These are phyloP conservation scores for Ericerus pela DNA, from an alignment of 1,140 invertebrate genomes.

Conservation along the genomic window DNA sequence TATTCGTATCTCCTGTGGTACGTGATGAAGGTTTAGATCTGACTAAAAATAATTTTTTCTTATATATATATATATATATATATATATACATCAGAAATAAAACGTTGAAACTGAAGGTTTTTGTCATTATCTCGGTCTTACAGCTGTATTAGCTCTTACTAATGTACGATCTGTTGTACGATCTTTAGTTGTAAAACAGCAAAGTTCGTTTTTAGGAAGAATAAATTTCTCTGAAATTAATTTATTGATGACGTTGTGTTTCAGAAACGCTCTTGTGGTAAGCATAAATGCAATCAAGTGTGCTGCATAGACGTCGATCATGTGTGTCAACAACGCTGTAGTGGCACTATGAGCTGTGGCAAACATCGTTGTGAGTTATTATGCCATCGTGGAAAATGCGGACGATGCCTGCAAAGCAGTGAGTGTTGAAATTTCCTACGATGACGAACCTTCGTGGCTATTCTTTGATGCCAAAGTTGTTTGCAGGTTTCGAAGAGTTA, in stretches of 20 bases:
- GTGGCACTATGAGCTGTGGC: conserved; percentile 64
- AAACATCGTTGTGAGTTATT: conserved; percentile 71
- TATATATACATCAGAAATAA: too few relatives aligned
- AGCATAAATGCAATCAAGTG: conserved; percentile 71
- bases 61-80: too few relatives aligned
- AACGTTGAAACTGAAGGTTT: too few relatives aligned
- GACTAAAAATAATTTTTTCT: too few relatives aligned
- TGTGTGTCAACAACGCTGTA: conserved; percentile 67
- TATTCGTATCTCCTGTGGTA: too few relatives aligned
- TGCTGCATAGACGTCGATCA: conserved; percentile 81
- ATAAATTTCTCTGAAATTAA: too few relatives aligned
- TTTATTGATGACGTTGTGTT: too few relatives aligned
- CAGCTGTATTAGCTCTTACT: too few relatives aligned
- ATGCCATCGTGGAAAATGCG: conserved; percentile 80
- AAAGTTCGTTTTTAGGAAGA: too few relatives aligned
- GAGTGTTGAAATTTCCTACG: conserved; percentile 29
- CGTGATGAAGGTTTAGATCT: background rate
- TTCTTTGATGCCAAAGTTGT: background rate
- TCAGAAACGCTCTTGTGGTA: conserved; percentile 62
- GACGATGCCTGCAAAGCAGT: conserved; percentile 65
- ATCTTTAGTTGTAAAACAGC: too few relatives aligned
- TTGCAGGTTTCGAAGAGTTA: conserved; percentile 71
- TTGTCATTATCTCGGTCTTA: too few relatives aligned
- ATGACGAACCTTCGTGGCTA: background rate
- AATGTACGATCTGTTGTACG: too few relatives aligned